Percentiles rank a stretch among this genome's conserved stretches.
Conservation (phyloP, 2,113 vertebrate species). For the Raphicerus campestris region DNA sequence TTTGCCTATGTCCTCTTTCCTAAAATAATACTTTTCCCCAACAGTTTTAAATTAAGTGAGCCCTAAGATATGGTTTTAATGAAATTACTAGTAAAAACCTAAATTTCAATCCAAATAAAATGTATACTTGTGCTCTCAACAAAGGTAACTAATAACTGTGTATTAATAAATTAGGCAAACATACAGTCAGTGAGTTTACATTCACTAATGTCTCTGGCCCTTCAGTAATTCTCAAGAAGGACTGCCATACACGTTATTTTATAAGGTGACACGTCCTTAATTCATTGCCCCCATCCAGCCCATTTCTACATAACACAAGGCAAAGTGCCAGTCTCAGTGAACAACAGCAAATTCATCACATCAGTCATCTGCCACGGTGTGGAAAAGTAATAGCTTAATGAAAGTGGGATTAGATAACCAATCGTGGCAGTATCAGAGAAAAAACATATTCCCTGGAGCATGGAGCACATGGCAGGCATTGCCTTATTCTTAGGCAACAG, state of each 20-base stretch:
- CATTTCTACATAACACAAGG: not conserved
- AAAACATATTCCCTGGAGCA: not conserved
- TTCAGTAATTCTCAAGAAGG: not conserved
- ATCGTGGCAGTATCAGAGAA: not conserved
- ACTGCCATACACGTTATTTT: fast-evolving
- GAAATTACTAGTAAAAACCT: not conserved
- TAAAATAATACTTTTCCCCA: not conserved
- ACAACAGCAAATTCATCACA: not conserved
- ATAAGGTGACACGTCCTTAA: not conserved
- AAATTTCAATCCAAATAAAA: not conserved
- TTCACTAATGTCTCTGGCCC: not conserved
- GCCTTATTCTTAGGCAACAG: not conserved
- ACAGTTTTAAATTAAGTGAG: not conserved
- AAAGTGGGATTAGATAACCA: not conserved
- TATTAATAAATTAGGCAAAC: not conserved
- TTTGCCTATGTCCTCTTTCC: not conserved
- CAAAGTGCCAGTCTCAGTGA: not conserved
- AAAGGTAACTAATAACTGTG: not conserved
- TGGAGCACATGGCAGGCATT: not conserved
- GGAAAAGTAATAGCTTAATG: not conserved
- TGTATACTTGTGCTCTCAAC: not conserved
- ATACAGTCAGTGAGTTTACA: too few species aligned
- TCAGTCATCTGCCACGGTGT: not conserved
- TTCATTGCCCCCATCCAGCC: too few species aligned
- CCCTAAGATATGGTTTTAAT: not conserved